Conservation (phyloP, 1,140 invertebrate species). For the Brachionus angularis region DNA sequence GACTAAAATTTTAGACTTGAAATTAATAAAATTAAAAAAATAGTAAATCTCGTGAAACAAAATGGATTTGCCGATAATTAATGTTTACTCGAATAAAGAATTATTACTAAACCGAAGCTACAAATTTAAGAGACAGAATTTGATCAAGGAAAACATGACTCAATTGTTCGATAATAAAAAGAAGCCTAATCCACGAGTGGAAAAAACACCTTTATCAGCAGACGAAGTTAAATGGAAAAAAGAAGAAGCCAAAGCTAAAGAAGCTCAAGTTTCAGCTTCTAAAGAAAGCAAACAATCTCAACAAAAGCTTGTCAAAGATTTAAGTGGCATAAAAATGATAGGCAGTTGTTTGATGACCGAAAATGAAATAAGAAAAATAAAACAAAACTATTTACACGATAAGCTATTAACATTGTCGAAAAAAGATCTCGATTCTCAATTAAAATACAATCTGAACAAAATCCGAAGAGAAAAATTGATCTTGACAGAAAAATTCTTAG, state of each 20-base stretch:
- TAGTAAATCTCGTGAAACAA: no score
- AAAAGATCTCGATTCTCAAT: not conserved
- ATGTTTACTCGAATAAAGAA: not conserved
- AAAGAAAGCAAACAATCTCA: not conserved
- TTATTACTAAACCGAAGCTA: not conserved
- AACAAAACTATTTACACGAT: conserved; percentile 21
- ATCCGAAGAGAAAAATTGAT: conserved; percentile 17
- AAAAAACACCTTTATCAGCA: not conserved
- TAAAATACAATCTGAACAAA: not conserved
- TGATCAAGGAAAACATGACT: conserved; percentile 18
- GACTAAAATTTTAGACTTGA: no score
- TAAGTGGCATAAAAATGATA: conserved; percentile 8
- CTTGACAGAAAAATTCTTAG: conserved; percentile 4
- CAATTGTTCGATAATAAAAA: conserved; percentile 12
- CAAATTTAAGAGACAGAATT: not conserved
- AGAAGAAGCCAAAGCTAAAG: not conserved
- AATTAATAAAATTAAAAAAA: no score
- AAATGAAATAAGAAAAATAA: conserved; percentile 9
- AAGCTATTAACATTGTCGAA: not conserved
- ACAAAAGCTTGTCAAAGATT: not conserved
- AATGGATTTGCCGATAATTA: not conserved
- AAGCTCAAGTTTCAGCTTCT: no score
- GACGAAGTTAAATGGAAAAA: not conserved
- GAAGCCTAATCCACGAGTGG: not conserved
- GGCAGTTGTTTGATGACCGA: not conserved